A percentile compares a stretch with the other conserved stretches of the same genome.
phyloP scores from a whole-genome alignment of 2,797 vertebrate species.

The Mormyrops attenuatus region DNA sequence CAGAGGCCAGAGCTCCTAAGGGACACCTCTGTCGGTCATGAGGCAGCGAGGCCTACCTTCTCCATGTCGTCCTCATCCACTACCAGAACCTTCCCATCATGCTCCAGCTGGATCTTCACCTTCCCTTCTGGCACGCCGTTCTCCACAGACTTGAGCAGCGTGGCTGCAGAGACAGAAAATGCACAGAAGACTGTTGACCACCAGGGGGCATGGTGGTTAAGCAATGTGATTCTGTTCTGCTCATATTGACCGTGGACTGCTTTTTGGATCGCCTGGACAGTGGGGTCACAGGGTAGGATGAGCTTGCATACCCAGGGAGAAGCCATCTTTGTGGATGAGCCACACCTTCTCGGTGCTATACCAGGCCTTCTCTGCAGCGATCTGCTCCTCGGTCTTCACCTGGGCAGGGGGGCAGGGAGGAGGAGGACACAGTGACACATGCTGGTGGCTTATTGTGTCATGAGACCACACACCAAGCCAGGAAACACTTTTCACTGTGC shows the following conservation, averaged over 20 bases:
- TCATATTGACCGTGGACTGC: background rate
- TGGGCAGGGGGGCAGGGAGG: constrained; percentile 39
- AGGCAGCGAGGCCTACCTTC: constrained; percentile 66
- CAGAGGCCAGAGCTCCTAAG: background rate
- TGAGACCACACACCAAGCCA: background rate
- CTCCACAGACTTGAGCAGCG: constrained; percentile 72
- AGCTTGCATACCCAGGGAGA: constrained; percentile 74
- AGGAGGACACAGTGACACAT: background rate
- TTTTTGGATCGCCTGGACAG: background rate
- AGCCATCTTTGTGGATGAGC: constrained; percentile 93
- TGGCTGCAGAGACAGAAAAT: constrained; percentile 61
- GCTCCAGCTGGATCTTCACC: constrained; percentile 86
- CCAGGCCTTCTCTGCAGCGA: constrained; percentile 86
- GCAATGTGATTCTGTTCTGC: background rate
- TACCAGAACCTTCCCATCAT: constrained; percentile 83
- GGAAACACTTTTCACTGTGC: background rate
- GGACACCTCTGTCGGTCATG: background rate
- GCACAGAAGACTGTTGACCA: constrained; percentile 2
- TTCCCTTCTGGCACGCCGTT: constrained; percentile 83
- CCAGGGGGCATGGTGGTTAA: background rate
- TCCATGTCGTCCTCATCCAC: constrained; percentile 96
- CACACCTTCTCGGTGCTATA: constrained; percentile 92
- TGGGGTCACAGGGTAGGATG: background rate
- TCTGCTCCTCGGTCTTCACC: constrained; percentile 95
- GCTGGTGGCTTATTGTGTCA: background rate